Evolutionary conservation across 2,797 vertebrate genomes (phyloP).

Genomic region (Fundulus diaphanus): DNA sequence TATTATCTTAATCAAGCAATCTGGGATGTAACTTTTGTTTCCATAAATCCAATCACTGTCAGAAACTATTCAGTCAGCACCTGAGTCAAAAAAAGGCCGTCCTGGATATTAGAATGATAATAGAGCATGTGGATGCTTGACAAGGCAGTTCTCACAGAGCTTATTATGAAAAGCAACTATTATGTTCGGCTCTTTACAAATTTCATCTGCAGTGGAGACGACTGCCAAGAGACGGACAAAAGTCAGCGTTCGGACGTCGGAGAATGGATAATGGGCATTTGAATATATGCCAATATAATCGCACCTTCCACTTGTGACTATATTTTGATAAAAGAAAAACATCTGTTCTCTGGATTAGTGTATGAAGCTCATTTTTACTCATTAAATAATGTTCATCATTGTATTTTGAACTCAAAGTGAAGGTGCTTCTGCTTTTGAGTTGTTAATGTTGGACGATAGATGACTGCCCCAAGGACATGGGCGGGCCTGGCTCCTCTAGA

Average conservation of each 20-base stretch:
- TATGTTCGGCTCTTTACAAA: constrained; percentile 68
- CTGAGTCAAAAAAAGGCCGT: constrained; percentile 67
- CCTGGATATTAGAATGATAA: constrained; percentile 79
- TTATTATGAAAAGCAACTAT: constrained; percentile 75
- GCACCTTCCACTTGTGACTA: constrained; percentile 40
- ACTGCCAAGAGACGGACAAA: constrained; percentile 63
- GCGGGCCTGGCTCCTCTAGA: constrained; percentile 80
- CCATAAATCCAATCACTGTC: constrained; percentile 66
- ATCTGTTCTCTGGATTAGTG: constrained; percentile 47
- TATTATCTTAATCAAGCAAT: constrained; percentile 78
- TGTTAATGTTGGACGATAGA: constrained; percentile 73
- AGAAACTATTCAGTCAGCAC: constrained; percentile 81
- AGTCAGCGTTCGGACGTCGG: constrained; percentile 58
- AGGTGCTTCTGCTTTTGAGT: constrained; percentile 46
- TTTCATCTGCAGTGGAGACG: constrained; percentile 53
- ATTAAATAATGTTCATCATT: constrained; percentile 17
- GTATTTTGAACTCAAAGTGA: constrained; percentile 49
- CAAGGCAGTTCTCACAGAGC: constrained; percentile 68
- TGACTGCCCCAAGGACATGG: constrained; percentile 75
- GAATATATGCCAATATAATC: constrained; percentile 36
- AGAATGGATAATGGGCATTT: constrained; percentile 50
- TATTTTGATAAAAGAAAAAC: constrained; percentile 46
- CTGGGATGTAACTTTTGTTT: constrained; percentile 68
- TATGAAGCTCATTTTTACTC: constrained; percentile 34
- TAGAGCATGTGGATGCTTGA: constrained; percentile 68